Evolutionary conservation across 92 coral and sea anemone species (phyloP).

Genomic region (Bergia sp.): DNA sequence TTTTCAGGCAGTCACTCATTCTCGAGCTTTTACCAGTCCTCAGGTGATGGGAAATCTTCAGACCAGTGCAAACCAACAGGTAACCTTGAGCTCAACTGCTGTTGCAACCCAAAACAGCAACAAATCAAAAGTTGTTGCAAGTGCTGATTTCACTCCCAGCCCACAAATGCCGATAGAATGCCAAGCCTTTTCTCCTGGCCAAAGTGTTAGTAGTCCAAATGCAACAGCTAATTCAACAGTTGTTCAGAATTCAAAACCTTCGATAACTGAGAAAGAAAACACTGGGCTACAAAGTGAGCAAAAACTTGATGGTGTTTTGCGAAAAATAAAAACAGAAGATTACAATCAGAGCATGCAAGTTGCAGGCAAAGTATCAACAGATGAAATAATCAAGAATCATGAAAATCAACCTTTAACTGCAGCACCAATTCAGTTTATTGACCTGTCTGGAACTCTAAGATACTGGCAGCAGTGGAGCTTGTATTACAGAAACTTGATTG

Average conservation of each 20-base stretch:
- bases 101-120: neutral
- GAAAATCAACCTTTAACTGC: neutral
- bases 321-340: conserved; percentile 34
- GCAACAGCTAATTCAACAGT: neutral
- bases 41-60: neutral
- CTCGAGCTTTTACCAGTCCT: neutral
- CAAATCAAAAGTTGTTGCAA: neutral
- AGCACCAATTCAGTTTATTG: conserved; percentile 75
- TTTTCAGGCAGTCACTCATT: neutral
- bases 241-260: neutral
- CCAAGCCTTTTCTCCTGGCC: neutral
- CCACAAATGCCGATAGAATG: neutral
- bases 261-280: neutral
- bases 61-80: neutral
- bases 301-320: conserved; percentile 19
- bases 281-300: conserved; percentile 10
- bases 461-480: conserved; percentile 88
- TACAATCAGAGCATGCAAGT: conserved; percentile 4
- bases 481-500: conserved; percentile 64
- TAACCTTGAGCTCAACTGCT: neutral
- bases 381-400: neutral
- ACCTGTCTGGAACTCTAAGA: conserved; percentile 80
- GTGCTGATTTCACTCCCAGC: neutral
- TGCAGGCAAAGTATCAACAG: neutral
- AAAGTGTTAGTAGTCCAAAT: neutral